These are phyloP conservation scores for Tetragnatha versicolor DNA, from an alignment of 1,140 invertebrate species.

Conservation along the genomic window DNA sequence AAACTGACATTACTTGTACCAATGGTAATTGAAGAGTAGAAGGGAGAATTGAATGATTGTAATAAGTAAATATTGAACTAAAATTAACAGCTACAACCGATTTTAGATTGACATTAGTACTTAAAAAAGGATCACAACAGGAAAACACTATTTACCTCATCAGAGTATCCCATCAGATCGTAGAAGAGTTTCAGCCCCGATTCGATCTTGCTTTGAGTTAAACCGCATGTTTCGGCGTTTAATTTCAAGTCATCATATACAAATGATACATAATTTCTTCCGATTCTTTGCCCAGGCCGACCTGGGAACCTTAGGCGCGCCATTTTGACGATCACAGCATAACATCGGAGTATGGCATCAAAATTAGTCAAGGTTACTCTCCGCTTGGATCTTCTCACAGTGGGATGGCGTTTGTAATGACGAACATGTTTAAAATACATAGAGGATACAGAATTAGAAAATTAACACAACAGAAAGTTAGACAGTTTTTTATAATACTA, in stretches of 20 bases:
- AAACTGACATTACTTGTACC: too few relatives aligned
- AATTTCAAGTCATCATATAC: conserved; percentile 61
- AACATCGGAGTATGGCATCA: conserved; percentile 48
- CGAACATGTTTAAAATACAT: conserved; percentile 52
- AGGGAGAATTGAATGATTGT: too few relatives aligned
- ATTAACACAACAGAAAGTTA: conserved; percentile 15
- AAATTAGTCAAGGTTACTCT: conserved; percentile 51
- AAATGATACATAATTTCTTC: conserved; percentile 61
- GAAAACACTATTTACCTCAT: conserved; percentile 63
- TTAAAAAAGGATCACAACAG: too few relatives aligned
- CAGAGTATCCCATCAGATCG: conserved; percentile 65
- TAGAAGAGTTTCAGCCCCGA: conserved; percentile 64
- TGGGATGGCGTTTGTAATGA: conserved; percentile 33
- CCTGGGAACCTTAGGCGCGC: conserved; percentile 65
- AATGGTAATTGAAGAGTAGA: too few relatives aligned
- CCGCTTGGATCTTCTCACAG: conserved; percentile 34
- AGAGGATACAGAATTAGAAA: conserved; percentile 32
- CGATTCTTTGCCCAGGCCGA: conserved; percentile 64
- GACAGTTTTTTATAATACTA: background rate
- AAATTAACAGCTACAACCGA: too few relatives aligned
- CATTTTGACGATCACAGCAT: conserved; percentile 59
- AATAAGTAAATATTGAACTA: too few relatives aligned
- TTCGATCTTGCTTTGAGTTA: conserved; percentile 60
- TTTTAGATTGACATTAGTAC: too few relatives aligned
- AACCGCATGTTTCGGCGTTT: conserved; percentile 58